Base-by-base conservation (phyloP, 2,113 vertebrate genomes). In the Saguinus imperator region DNA sequence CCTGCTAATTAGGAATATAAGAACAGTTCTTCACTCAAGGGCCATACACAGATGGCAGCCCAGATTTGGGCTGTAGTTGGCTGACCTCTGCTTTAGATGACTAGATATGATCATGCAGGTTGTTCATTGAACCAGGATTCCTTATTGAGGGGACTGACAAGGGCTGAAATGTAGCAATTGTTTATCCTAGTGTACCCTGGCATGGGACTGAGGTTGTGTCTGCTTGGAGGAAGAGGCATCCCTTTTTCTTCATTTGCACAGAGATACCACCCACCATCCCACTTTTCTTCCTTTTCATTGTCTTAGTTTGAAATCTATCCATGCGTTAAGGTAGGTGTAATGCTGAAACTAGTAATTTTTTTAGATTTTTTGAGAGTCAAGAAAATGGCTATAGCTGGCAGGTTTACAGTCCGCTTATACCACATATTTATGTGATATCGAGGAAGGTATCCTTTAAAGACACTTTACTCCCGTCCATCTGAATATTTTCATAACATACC, bases 171-270 rank as follows among this genome's bases (percentile, higher is more conserved):
- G 6, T 13, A n/a, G 32, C 20, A 10, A 0, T 75, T 25, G 1
- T 23, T 40, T 8, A 1, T 20, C 18, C 57, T 55, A 6, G 29
- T 27, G 11, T 4, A 7, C 61, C 72, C 58, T n/a, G 45, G 21
- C 8, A 0, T 70, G 66, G n/a, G 68, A 16, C 21, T 0, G 3
- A 13, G 23, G 12, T 29, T 2, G 0, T 32, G 13, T 85, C 37
- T 52, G 6, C 23, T 43, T 18, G n/a, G 73, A 40, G 21, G 13
- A n/a, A 43, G 45, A 32, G 27, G 27, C 5, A 20, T 11, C 20
- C n/a, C 57, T 35, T 9, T 29, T 9, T 9, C 20, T 11, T 64
- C 27, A 43, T 55, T 76, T 83, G 21, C 35, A 50, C 29, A 55
- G 64, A 70, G 37, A 13, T 70, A 4, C 61, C n/a, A 20, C 58